phyloP scores from a whole-genome alignment of 2,888 invertebrate species.

The Lottia gigantea region DNA sequence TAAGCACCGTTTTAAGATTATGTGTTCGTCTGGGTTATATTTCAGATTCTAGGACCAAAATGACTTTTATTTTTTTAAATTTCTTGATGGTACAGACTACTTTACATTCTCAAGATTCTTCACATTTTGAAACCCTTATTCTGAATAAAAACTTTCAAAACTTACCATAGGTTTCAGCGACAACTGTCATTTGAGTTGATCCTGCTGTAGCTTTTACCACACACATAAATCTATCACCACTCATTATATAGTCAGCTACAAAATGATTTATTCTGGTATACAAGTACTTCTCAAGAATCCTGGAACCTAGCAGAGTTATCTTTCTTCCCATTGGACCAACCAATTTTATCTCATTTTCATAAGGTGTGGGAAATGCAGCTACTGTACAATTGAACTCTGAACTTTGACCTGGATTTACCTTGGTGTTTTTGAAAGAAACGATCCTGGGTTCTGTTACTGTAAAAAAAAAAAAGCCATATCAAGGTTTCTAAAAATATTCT shows the following conservation, averaged over 20 bases:
- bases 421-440: slow-evolving; percentile 48
- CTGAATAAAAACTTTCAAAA: too few species aligned
- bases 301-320: slow-evolving; percentile 42
- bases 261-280: slow-evolving; percentile 51
- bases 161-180: slow-evolving; percentile 51
- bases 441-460: slow-evolving; percentile 56
- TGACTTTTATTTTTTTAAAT: too few species aligned
- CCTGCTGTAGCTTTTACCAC: slow-evolving; percentile 49
- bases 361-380: slow-evolving; percentile 53
- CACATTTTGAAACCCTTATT: too few species aligned
- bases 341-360: slow-evolving; percentile 46
- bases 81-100: too few species aligned
- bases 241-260: slow-evolving; percentile 43
- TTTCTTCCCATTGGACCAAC: slow-evolving; percentile 41
- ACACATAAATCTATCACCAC: slow-evolving; percentile 53
- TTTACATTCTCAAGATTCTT: too few species aligned
- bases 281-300: slow-evolving; percentile 38
- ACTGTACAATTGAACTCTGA: slow-evolving; percentile 59
- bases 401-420: slow-evolving; percentile 54
- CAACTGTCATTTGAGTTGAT: slow-evolving; percentile 43
- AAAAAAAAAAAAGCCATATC: slow-evolving; percentile 16
- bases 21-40: too few species aligned
- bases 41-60: too few species aligned
- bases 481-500: background rate
- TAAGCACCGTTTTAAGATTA: too few species aligned